Evolutionary conservation across 1,140 invertebrate genomes (phyloP).

Genomic region (Drosophila erecta): DNA sequence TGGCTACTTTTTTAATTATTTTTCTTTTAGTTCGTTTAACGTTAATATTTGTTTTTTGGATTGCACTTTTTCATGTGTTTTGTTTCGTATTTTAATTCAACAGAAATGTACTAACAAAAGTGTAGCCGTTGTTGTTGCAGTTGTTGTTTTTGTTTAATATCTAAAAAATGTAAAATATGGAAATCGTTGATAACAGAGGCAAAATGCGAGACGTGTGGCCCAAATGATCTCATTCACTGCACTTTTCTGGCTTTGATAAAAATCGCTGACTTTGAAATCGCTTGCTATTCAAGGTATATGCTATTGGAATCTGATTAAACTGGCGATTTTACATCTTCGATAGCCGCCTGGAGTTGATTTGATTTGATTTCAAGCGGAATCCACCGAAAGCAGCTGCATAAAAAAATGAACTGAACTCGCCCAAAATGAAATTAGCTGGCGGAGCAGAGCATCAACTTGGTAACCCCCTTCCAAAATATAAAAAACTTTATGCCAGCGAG

Average conservation of each 20-base stretch:
- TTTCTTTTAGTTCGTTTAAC: slow-evolving; percentile 57
- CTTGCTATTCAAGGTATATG: slow-evolving; percentile 58
- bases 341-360: slow-evolving; percentile 18
- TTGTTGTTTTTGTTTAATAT: slow-evolving; percentile 64
- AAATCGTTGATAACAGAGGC: slow-evolving; percentile 44
- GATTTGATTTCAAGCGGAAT: slow-evolving; percentile 49
- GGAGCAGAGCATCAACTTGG: slow-evolving; percentile 27
- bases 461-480: slow-evolving; percentile 6
- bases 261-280: slow-evolving; percentile 29
- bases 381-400: slow-evolving; percentile 43
- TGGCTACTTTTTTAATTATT: slow-evolving; percentile 80
- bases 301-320: slow-evolving; percentile 14
- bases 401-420: slow-evolving; percentile 51
- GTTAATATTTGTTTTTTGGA: slow-evolving; percentile 57
- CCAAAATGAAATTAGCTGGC: slow-evolving; percentile 69
- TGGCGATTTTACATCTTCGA: not conserved
- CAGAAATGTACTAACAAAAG: slow-evolving; percentile 81
- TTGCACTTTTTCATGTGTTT: slow-evolving; percentile 75
- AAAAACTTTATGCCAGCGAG: slow-evolving; percentile 63
- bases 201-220: slow-evolving; percentile 50
- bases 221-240: slow-evolving; percentile 45
- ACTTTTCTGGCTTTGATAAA: slow-evolving; percentile 32
- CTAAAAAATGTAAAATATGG: slow-evolving; percentile 59
- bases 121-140: slow-evolving; percentile 60
- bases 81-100: slow-evolving; percentile 70